phyloP scores from a whole-genome alignment of 2,888 invertebrate genomes.

The Microctonus brassicae region DNA sequence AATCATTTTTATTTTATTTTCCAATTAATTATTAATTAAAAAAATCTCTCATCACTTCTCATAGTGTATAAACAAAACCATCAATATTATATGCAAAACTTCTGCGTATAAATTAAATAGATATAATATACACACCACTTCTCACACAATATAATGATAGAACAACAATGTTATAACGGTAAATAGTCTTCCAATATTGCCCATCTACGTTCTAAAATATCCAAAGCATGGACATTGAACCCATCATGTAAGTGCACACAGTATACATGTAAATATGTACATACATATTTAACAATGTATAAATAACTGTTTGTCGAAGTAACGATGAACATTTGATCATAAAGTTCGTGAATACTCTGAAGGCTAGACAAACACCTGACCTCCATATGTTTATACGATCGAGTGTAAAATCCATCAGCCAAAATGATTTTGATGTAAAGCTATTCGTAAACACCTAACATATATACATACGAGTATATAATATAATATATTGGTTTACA shows the following conservation, averaged over 20 bases:
- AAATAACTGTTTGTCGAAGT: conserved; percentile 1
- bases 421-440: conserved; percentile 10
- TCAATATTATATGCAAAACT: neutral
- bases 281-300: conserved; percentile 6
- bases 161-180: neutral
- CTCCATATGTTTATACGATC: conserved; percentile 20
- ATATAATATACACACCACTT: neutral
- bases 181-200: conserved; percentile 1
- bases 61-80: neutral
- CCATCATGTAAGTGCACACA: neutral
- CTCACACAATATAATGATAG: neutral
- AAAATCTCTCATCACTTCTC: too few species aligned
- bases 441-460: too few species aligned
- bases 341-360: conserved; percentile 13
- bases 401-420: conserved; percentile 17
- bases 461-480: too few species aligned
- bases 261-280: neutral
- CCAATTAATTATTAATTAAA: too few species aligned
- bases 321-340: conserved; percentile 19
- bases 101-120: neutral
- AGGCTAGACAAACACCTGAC: conserved; percentile 24
- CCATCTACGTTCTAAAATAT: neutral
- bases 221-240: conserved; percentile 5
- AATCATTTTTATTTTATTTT: too few species aligned
- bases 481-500: too few species aligned